phyloP scores from a whole-genome alignment of 2,113 vertebrate species.

The Hypomesus transpacificus region DNA sequence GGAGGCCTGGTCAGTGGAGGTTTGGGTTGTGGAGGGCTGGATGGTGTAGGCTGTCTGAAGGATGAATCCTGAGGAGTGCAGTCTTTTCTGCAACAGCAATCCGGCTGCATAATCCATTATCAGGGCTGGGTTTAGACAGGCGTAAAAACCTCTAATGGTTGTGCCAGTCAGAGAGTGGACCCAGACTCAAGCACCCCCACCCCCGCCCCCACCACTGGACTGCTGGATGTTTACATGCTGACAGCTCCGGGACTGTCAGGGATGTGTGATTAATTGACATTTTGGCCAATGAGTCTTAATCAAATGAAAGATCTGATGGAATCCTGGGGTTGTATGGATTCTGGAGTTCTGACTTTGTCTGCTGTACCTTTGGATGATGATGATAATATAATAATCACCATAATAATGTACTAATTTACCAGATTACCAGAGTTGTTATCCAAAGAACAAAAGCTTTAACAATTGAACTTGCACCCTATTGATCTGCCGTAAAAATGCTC shows the following conservation, averaged over 20 bases:
- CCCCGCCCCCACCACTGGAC: slow-evolving; percentile 19
- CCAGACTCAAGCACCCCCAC: slow-evolving; percentile 10
- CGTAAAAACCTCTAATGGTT: slow-evolving; percentile 61
- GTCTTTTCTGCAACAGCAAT: background rate
- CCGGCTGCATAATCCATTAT: slow-evolving; percentile 53
- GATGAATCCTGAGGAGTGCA: background rate
- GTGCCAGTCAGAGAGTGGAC: slow-evolving; percentile 57
- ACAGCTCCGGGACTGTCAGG: slow-evolving; percentile 26
- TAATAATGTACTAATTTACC: background rate
- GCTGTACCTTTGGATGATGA: background rate
- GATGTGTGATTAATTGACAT: slow-evolving; percentile 34
- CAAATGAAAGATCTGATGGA: background rate
- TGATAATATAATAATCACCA: background rate
- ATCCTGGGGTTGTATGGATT: background rate
- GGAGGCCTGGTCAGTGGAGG: background rate
- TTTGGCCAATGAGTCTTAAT: slow-evolving; percentile 38
- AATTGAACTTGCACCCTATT: no score
- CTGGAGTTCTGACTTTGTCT: background rate
- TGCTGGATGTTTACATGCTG: slow-evolving; percentile 2
- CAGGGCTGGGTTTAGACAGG: slow-evolving; percentile 52
- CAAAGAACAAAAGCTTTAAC: no score
- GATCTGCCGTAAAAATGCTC: no score
- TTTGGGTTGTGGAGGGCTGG: background rate
- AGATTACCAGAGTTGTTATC: no score
- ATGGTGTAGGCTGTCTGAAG: background rate